Evolutionary conservation across 2,797 vertebrate genomes (phyloP), one percentile per base, ranked within the genome.

Genomic region (Clarias fuscus): DNA sequence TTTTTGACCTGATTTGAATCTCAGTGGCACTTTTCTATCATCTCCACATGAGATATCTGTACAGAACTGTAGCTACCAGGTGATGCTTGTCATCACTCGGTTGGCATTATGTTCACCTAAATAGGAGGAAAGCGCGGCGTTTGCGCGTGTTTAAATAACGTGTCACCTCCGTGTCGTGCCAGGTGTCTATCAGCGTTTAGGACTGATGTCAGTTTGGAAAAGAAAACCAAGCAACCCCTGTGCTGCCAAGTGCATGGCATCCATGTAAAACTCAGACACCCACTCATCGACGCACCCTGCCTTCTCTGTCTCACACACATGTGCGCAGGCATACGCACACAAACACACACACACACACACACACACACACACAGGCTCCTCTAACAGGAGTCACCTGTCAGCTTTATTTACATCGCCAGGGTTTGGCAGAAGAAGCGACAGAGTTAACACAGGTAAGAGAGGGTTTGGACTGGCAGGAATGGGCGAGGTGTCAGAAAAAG

Each of bases 211-310:
- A 90, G 88, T 87, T 89, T 87, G 86, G 72, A 82, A 83, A 83
- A 76, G 71, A n/a, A 88, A 85, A 85, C 85, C 86, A 88, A 82
- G 83, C 62, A 70, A 76, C 71, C 76, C 83, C 71, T 68, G 62
- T 85, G 75, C 85, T 84, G 81, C 87, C 87, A 90, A 88, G 85
- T 70, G 75, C 80, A 87, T 87, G 87, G 75, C 82, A 87, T 81
- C 86, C 82, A 48, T 84, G 92, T 89, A 91, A 91, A 91, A 91
- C 89, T 88, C 11, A 92, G 88, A 91, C 92, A 93, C 92, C 93
- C 90, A 93, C 93, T 94, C 93, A 91, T 90, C 92, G 92, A 92
- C 91, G 91, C 93, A 92, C 92, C 90, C 91, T 91, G 89, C 91
- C 90, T 43, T 0, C 83, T 90, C 90, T 88, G 85, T 88, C 88